phyloP scores from a whole-genome alignment of 1,140 invertebrate species.

The Trachymyrmex septentrionalis region DNA sequence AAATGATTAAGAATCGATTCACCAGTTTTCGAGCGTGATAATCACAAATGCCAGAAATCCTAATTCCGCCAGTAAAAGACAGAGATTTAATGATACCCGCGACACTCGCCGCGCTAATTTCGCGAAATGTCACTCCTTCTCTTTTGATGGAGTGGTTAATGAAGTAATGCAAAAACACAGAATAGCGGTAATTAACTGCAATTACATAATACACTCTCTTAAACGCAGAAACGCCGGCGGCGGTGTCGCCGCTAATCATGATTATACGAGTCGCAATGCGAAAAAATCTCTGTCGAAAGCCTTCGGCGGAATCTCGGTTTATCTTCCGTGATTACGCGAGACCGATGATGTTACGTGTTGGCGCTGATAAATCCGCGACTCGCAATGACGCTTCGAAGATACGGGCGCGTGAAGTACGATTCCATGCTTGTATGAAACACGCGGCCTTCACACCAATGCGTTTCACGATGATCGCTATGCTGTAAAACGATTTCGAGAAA shows the following conservation, averaged over 20 bases:
- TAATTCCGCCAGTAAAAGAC: neutral
- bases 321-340: constrained; percentile 16
- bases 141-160: constrained; percentile 10
- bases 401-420: neutral
- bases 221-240: constrained; percentile 24
- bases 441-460: too few species aligned
- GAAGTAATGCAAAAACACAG: constrained; percentile 11
- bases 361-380: constrained; percentile 27
- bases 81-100: neutral
- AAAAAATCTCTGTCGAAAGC: constrained; percentile 29
- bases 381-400: neutral
- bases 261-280: constrained; percentile 45
- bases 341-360: neutral
- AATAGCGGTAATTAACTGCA: constrained; percentile 46
- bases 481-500: constrained; percentile 37
- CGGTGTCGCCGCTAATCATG: constrained; percentile 49
- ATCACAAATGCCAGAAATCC: neutral
- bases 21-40: neutral
- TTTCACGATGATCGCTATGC: neutral
- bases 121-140: neutral
- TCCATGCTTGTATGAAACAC: neutral
- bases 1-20: constrained; percentile 2
- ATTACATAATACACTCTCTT: constrained; percentile 58
- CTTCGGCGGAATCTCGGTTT: neutral
- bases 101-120: neutral